Base-by-base conservation (phyloP, 1,140 invertebrate species). In the Zaprionus capensis region DNA sequence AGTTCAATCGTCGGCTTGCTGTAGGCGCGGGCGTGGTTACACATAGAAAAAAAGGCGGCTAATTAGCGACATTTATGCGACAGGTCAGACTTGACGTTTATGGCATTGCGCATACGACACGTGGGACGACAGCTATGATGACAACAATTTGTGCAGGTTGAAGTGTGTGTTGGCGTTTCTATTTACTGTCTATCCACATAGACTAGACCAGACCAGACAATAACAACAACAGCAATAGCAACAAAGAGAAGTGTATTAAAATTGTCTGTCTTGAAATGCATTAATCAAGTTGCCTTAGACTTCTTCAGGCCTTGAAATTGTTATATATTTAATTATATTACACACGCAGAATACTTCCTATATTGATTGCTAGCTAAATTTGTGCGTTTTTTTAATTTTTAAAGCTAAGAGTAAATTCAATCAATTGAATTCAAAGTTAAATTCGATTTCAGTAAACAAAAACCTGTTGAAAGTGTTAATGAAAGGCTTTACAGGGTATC, bases 31-130 rank as follows among this genome's bases (percentile, higher is more conserved):
- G 34, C 36, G 41, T 41, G 82, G 82, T 74, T 56, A 66, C 66
- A 58, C 22, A 44, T 20, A 36, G 26, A 36, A 31, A 44, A 59
- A 62, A 56, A 46, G 77, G 80, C 80, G 71, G 61, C 81, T 87
- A 87, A 87, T 87, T 87, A 87, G 77, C 83, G 55, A 75, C 59
- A 75, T 67, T 73, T 73, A 72, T 67, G 63, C 70, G 63, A 67
- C 71, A 55, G 67, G 31, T 75, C 66, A 28, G 28, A 74, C 57
- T 61, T 31, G 44, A 41, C 72, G 67, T 64, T 46, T 56, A 58
- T 66, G 64, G 65, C 72, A 77, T 84, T 80, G 64, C 73, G 65
- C 59, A 84, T 77, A 74, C 65, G 82, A 55, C 74, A 75, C 69
- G 82, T 85, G 76, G 66, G 74, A 46, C 17, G 41, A 3, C 15